Conservation (phyloP, 2,888 invertebrate species). For the Steinernema carpocapsae region DNA sequence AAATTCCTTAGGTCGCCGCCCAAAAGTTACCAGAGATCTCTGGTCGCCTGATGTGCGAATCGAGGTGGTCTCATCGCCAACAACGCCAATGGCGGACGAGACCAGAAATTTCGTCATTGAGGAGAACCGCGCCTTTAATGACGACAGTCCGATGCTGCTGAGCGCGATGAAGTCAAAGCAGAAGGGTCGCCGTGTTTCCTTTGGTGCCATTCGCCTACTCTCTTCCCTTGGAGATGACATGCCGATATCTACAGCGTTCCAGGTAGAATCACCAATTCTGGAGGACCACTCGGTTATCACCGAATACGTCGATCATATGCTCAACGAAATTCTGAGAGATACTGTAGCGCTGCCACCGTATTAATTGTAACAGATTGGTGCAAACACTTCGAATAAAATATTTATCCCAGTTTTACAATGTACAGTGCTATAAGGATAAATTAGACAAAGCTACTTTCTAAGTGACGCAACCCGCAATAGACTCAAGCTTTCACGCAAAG, state of each 20-base stretch:
- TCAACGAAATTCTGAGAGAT: slow-evolving; percentile 35
- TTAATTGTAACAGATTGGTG: neutral
- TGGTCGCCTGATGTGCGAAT: slow-evolving; percentile 27
- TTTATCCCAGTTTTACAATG: slow-evolving; percentile 30
- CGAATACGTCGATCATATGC: slow-evolving; percentile 50
- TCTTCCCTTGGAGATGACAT: slow-evolving; percentile 41
- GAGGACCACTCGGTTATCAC: slow-evolving; percentile 37
- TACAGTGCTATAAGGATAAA: slow-evolving; percentile 5
- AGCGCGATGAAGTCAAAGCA: slow-evolving; percentile 41
- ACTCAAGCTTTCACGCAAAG: neutral
- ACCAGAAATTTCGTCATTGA: neutral
- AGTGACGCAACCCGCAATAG: slow-evolving; percentile 4
- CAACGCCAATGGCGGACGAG: neutral
- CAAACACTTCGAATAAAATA: slow-evolving; percentile 36
- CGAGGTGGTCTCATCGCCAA: neutral
- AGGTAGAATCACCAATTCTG: neutral
- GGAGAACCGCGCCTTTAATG: neutral
- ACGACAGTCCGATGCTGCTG: slow-evolving; percentile 8
- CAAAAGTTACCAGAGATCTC: slow-evolving; percentile 29
- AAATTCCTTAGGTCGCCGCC: slow-evolving; percentile 34
- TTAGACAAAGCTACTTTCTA: neutral
- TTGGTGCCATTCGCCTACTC: slow-evolving; percentile 52
- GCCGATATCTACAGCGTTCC: neutral
- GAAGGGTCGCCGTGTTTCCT: slow-evolving; percentile 55
- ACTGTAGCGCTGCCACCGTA: slow-evolving; percentile 7